Conservation (phyloP, 1,140 invertebrate genomes). For the Papilio polytes region DNA sequence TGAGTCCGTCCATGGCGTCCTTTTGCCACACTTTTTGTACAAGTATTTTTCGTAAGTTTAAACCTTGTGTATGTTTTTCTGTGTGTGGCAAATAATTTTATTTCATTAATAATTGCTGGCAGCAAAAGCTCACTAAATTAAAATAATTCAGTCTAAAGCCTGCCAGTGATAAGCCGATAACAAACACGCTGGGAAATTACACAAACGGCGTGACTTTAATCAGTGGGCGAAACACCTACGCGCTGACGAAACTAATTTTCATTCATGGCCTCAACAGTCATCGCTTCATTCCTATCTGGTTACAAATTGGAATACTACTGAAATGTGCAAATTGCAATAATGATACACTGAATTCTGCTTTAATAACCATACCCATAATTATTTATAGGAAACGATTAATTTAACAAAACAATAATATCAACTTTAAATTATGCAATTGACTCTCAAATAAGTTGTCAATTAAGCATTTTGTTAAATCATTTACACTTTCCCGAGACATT, state of each 20-base stretch:
- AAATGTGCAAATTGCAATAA: not conserved
- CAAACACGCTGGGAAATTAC: slow-evolving; percentile 32
- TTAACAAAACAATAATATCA: not conserved
- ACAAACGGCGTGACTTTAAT: slow-evolving; percentile 35
- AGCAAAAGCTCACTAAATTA: not conserved
- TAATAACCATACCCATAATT: too few relatives aligned
- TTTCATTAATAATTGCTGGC: not conserved
- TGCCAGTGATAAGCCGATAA: slow-evolving; percentile 6
- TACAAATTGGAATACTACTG: slow-evolving; percentile 23
- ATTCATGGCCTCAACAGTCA: slow-evolving; percentile 13
- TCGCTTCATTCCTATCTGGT: not conserved
- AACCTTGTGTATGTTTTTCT: too few relatives aligned
- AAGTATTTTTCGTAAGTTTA: too few relatives aligned
- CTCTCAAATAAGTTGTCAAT: not conserved
- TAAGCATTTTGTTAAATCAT: too few relatives aligned
- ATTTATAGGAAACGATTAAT: not conserved
- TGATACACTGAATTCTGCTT: not conserved
- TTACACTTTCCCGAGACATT: too few relatives aligned
- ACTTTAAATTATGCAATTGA: too few relatives aligned
- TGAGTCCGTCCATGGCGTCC: too few relatives aligned
- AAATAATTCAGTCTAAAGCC: slow-evolving; percentile 1
- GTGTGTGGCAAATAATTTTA: too few relatives aligned
- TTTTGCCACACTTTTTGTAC: too few relatives aligned
- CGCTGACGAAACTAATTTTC: slow-evolving; percentile 21
- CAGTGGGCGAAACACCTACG: slow-evolving; percentile 31